Evolutionary conservation across 2,888 invertebrate genomes (phyloP), one percentile per base, ranked within the genome.

Genomic region (Epiperipatus broadwayi): DNA sequence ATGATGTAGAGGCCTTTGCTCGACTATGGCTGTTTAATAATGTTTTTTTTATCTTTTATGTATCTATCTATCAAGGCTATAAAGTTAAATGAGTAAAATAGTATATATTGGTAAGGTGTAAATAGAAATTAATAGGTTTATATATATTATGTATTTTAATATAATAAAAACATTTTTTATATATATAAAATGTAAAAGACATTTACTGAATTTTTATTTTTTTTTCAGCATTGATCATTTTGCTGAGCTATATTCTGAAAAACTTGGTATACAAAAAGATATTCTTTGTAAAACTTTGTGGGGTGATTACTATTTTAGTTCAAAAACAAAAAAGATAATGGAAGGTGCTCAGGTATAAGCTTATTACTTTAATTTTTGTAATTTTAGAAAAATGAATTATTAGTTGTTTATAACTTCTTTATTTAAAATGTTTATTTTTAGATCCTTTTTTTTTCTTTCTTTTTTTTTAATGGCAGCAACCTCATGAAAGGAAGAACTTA

Each of bases 271-370:
- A 18, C 74, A 73, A 49, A 70, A 72, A 43, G 69, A 71, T 15
- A 66, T 77, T 14, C 60, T 95, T 14, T 67, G 69, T 40, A 73
- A 74, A 58, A 81, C 81, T 1, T 61, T 95, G 1, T 95, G 93
- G 93, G 87, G 93, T 35, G 89, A 95, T 61, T 89, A 70, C 60
- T 95, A 78, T 56, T 67, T 85, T 31, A 80, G 84, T 54, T 57
- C 70, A 2, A 89, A 87, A 61, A 72, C 73, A 3, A 87, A 84
- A 60, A 66, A 74, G 39, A 76, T 85, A 34, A 66, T 75, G 65
- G 71, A 73, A 54, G 89, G 91, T 2, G 93, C 93, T 4, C 78
- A 83, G 58, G 80, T 61, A 46, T 41, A 34, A 10, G 21, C 15
- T 18, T 35, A 32, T 20, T 7, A 14, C 32, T 33, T 34, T 8